Evolutionary conservation across 2,888 invertebrate species (phyloP).

Genomic region (Rhimphoctona megacephalus): DNA sequence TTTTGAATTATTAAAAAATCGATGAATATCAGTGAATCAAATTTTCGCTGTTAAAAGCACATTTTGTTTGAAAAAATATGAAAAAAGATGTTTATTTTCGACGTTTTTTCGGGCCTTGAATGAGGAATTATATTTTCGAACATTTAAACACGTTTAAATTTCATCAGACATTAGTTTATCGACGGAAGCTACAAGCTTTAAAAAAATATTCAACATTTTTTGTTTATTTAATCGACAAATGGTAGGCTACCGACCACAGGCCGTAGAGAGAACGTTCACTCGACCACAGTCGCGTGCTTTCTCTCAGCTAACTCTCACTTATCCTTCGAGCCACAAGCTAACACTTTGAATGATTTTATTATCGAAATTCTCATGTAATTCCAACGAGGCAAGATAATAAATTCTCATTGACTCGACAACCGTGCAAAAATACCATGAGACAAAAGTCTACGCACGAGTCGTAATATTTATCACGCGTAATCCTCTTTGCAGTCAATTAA

Average conservation of each 20-base stretch:
- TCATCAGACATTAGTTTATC: conserved; percentile 52
- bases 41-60: neutral
- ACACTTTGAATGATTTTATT: neutral
- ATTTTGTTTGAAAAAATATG: neutral
- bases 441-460: neutral
- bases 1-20: no score
- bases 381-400: conserved; percentile 4
- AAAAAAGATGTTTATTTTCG: neutral
- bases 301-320: conserved; percentile 63
- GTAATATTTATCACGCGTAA: neutral
- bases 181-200: conserved; percentile 36
- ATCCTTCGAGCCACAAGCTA: conserved; percentile 70
- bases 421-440: conserved; percentile 12
- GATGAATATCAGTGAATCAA: neutral
- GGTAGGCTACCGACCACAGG: conserved; percentile 55
- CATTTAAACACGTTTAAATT: no score
- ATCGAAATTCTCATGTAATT: neutral
- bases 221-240: conserved; percentile 41
- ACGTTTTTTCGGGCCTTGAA: no score
- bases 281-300: conserved; percentile 47
- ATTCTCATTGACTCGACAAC: neutral
- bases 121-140: no score
- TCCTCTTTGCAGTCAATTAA: neutral
- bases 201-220: neutral
- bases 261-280: conserved; percentile 67